Evolutionary conservation across 2,888 invertebrate genomes (phyloP), one percentile per base, ranked within the genome.

Genomic region (Periphyllus acericola): DNA sequence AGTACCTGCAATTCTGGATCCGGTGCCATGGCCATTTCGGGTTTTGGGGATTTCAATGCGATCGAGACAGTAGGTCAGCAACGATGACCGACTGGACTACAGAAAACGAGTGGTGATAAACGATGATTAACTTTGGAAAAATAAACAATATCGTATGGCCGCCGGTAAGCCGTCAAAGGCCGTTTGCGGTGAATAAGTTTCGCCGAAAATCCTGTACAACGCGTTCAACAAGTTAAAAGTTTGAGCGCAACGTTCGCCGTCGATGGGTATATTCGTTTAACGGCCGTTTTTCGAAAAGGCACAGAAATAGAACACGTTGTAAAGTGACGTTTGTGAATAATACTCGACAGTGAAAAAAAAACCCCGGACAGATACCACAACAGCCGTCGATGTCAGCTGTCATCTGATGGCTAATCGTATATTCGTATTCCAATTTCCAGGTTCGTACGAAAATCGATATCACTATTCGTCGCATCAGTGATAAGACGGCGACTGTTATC

Each of bases 1-100:
- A 60, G 25, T 87, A 87, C 86, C 80, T 87, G 86, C 46, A 87
- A 87, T 60, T 87, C 80, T n/a, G 72, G 80, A 80, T 80, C 80
- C 1, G 86, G 80, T 74, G 74, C 86, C 40, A 55, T 40, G 32
- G 86, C 86, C 86, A 87, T 87, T 60, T 60, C 21, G 2, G 8
- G 4, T 8, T 74, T 76, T 19, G 19, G 72, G 19, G 14, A 14
- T 17, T 32, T 17, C 34, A 32, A 34, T 6, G 2, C 5, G 34
- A 72, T 19, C 29, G n/a, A 29, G 8, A n/a, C 68, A 4, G 3
- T n/a, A 6, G 8, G 11, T 46, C 46, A 14, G 1, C 14, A 46
- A 25, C 68, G 11, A n/a, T 29, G 11, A n/a, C 1, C 68, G 29
- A 60, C 3, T n/a, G 1, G 29, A 11, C n/a, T 6, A 68, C 8